Evolutionary conservation across 2,888 invertebrate genomes (phyloP).

Genomic region (Aleiodes testaceus): DNA sequence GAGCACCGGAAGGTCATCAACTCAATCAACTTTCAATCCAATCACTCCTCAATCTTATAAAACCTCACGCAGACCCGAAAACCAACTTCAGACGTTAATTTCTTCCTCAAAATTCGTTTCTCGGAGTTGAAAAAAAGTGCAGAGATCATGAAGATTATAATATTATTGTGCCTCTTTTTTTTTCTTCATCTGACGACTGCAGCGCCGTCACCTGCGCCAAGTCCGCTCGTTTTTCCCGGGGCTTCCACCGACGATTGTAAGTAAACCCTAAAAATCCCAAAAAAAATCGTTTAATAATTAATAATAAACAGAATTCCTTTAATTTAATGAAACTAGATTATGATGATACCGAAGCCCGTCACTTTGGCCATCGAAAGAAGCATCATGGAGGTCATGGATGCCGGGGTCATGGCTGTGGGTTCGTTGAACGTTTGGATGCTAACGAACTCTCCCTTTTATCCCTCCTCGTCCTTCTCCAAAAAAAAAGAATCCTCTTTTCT

Average conservation of each 20-base stretch:
- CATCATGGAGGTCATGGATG: constrained; percentile 52
- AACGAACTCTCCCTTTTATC: constrained; percentile 39
- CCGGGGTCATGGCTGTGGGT: constrained; percentile 52
- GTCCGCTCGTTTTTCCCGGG: constrained; percentile 35
- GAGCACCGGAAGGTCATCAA: constrained; percentile 60
- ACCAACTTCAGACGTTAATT: constrained; percentile 23
- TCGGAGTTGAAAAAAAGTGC: not conserved
- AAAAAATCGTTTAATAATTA: no score
- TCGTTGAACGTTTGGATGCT: constrained; percentile 43
- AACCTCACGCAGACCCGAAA: not conserved
- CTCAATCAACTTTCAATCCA: constrained; percentile 37
- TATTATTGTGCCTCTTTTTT: not conserved
- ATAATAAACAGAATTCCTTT: no score
- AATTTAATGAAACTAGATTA: constrained; percentile 23
- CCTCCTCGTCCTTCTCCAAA: constrained; percentile 27
- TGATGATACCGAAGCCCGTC: constrained; percentile 48
- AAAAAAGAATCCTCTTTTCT: constrained; percentile 7
- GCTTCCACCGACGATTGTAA: constrained; percentile 38
- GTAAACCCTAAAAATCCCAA: no score
- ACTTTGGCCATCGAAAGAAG: constrained; percentile 47
- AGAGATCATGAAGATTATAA: constrained; percentile 17
- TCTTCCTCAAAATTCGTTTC: constrained; percentile 6
- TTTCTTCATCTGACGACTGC: constrained; percentile 1
- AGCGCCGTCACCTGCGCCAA: constrained; percentile 27
- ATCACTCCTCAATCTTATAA: constrained; percentile 20